Percentiles rank a stretch among this genome's conserved stretches.
Conservation (phyloP, 30 jellyfish, hydroid and myxozoan species). For the Pelagia noctiluca region DNA sequence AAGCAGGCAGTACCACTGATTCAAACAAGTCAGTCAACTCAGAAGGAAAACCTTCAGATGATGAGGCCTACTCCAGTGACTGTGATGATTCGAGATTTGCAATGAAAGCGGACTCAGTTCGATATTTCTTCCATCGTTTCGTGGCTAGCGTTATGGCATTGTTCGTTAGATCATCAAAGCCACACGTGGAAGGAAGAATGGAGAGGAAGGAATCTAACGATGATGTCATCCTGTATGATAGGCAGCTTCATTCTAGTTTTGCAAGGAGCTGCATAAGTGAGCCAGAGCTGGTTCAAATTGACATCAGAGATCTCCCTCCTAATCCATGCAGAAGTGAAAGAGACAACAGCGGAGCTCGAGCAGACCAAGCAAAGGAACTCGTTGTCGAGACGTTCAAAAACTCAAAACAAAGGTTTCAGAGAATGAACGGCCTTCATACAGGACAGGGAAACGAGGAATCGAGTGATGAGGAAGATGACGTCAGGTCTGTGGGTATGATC, state of each 20-base stretch:
- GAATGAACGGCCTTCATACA: neutral
- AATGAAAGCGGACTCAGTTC: too few relatives aligned
- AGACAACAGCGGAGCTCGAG: neutral
- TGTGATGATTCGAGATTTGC: too few relatives aligned
- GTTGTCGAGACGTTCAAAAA: neutral
- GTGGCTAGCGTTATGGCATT: too few relatives aligned
- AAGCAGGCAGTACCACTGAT: too few relatives aligned
- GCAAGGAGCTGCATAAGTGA: neutral
- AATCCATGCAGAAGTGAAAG: neutral
- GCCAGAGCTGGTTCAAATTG: constrained; percentile 4
- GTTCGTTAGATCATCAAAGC: too few relatives aligned
- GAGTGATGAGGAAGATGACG: neutral
- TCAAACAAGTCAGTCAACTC: too few relatives aligned
- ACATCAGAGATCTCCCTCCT: neutral
- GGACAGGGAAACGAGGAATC: neutral
- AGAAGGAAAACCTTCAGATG: too few relatives aligned
- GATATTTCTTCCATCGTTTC: too few relatives aligned
- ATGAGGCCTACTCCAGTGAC: too few relatives aligned
- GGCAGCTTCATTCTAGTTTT: neutral
- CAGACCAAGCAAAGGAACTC: neutral
- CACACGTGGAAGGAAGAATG: too few relatives aligned
- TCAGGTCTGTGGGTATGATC: neutral
- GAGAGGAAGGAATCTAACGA: neutral
- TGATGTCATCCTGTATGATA: neutral
- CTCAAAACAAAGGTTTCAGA: neutral